Conservation (phyloP, 2,113 vertebrate genomes). For the Pterophyllum scalare region DNA sequence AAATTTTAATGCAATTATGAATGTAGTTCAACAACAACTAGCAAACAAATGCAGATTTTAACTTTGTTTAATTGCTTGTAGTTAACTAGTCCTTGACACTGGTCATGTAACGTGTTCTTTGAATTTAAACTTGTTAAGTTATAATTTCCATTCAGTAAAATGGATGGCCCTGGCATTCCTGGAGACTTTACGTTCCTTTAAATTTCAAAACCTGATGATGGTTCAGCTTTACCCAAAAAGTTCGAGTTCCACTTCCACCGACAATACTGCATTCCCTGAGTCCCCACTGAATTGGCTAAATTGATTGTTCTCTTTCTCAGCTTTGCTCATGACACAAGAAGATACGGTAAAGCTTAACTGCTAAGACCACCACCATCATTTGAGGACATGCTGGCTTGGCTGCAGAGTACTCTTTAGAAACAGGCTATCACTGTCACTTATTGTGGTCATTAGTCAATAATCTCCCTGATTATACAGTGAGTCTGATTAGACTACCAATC, state of each 20-base stretch:
- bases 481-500: not conserved
- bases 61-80: not conserved
- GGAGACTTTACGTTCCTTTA: not conserved
- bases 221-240: not conserved
- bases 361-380: not conserved
- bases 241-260: not conserved
- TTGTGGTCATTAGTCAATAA: slow-evolving; percentile 5
- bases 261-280: not conserved
- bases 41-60: not conserved
- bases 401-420: not conserved
- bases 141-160: not conserved
- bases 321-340: not conserved
- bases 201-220: not conserved
- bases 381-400: not conserved
- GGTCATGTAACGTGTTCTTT: not conserved
- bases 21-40: not conserved
- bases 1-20: no score
- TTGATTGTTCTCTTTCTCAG: not conserved
- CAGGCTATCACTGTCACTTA: not conserved
- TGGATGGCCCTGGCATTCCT: not conserved
- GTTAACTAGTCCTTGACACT: not conserved
- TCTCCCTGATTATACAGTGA: slow-evolving; percentile 28
- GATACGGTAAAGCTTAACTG: not conserved
- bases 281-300: not conserved
- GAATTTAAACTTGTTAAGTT: not conserved